These are phyloP conservation scores for Pyralis farinalis DNA, from an alignment of 2,888 invertebrate species.

Conservation along the genomic window DNA sequence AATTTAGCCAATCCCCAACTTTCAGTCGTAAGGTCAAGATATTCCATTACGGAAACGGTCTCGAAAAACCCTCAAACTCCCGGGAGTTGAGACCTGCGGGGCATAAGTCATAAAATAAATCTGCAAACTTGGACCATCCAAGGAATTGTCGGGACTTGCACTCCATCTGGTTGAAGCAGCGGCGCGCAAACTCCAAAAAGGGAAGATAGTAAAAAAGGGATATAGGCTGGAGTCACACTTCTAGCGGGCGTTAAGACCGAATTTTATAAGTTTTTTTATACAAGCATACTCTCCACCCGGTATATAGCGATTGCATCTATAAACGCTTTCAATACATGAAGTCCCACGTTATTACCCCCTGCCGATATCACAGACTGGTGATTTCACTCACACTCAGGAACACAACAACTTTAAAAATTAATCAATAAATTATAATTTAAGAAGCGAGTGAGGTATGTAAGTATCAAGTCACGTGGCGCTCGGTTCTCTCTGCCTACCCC, in stretches of 20 bases:
- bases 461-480: too few relatives aligned
- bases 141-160: neutral
- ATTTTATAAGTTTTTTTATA: too few relatives aligned
- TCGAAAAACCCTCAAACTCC: neutral
- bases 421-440: too few relatives aligned
- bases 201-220: neutral
- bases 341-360: too few relatives aligned
- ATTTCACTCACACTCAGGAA: too few relatives aligned
- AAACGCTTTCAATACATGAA: too few relatives aligned
- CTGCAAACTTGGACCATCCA: constrained; percentile 2
- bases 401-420: too few relatives aligned
- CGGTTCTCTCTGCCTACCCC: too few relatives aligned
- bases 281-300: too few relatives aligned
- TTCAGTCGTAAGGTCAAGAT: neutral
- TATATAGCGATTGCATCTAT: too few relatives aligned
- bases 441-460: too few relatives aligned
- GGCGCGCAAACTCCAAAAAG: neutral
- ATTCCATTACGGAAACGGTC: neutral
- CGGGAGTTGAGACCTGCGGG: neutral
- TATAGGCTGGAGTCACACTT: neutral
- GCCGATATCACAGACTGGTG: too few relatives aligned
- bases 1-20: neutral
- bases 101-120: constrained; percentile 6
- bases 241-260: neutral
- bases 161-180: neutral